These are phyloP conservation scores for Dromaius novaehollandiae DNA, from an alignment of 2,113 vertebrate genomes.

Conservation along the genomic window DNA sequence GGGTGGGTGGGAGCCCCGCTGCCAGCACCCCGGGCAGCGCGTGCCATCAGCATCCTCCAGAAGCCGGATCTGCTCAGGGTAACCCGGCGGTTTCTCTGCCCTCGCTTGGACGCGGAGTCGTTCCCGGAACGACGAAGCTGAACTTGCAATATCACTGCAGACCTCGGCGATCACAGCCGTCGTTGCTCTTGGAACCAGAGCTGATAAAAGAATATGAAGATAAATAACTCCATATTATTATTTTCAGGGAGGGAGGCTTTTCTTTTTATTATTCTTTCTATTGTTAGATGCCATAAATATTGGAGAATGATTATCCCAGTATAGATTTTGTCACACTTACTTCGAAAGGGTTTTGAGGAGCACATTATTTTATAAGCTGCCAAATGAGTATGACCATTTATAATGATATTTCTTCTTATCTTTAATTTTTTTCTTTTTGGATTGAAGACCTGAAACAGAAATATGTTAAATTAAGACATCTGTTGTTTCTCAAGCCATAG, in stretches of 20 bases:
- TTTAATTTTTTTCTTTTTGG: slow-evolving; percentile 64
- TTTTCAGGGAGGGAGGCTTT: slow-evolving; percentile 57
- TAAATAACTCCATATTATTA: slow-evolving; percentile 65
- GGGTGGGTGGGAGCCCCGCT: neutral
- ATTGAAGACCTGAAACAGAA: slow-evolving; percentile 62
- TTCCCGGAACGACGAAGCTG: neutral
- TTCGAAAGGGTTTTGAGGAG: slow-evolving; percentile 60
- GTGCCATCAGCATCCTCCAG: neutral
- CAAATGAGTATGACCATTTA: slow-evolving; percentile 64
- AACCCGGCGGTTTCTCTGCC: neutral
- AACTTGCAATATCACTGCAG: neutral
- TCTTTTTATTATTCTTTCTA: slow-evolving; percentile 67
- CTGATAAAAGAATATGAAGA: slow-evolving; percentile 48
- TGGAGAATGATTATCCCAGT: slow-evolving; percentile 57
- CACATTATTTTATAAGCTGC: slow-evolving; percentile 59
- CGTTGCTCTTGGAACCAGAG: slow-evolving; percentile 29
- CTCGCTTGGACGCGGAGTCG: neutral
- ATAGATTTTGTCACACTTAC: slow-evolving; percentile 66
- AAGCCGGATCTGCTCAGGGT: neutral
- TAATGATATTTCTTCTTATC: slow-evolving; percentile 57
- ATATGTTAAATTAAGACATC: slow-evolving; percentile 70
- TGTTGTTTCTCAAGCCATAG: slow-evolving; percentile 69
- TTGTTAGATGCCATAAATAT: slow-evolving; percentile 65
- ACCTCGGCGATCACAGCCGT: slow-evolving; percentile 27
- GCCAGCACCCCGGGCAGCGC: neutral